Conservation (phyloP, 2,888 invertebrate genomes). For the Apodemia mormo region DNA sequence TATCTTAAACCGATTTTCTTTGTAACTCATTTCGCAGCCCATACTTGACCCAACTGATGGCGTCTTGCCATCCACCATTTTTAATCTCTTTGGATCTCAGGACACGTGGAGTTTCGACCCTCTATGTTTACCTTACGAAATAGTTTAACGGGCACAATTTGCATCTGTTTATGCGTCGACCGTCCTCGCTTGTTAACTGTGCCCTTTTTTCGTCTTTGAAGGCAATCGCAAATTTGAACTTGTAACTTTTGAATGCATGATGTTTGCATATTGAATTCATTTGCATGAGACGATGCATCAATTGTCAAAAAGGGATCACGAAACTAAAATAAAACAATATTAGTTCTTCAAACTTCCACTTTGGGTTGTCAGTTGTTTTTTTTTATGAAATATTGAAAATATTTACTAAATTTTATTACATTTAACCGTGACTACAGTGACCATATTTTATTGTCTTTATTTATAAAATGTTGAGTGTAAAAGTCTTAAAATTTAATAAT, state of each 20-base stretch:
- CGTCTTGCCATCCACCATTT: slow-evolving; percentile 72
- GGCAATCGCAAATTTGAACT: slow-evolving; percentile 40
- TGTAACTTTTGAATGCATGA: slow-evolving; percentile 24
- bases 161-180: slow-evolving; percentile 78
- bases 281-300: neutral
- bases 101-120: slow-evolving; percentile 70
- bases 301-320: neutral
- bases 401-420: no score
- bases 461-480: no score
- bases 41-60: slow-evolving; percentile 51
- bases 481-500: no score
- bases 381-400: no score
- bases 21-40: slow-evolving; percentile 58
- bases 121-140: slow-evolving; percentile 80
- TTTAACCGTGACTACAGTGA: no score
- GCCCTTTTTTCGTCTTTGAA: slow-evolving; percentile 51
- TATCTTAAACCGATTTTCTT: slow-evolving; percentile 69
- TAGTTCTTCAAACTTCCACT: no score
- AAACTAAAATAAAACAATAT: neutral
- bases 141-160: slow-evolving; percentile 81
- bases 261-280: slow-evolving; percentile 23
- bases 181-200: slow-evolving; percentile 77
- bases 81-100: slow-evolving; percentile 71
- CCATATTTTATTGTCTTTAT: no score
- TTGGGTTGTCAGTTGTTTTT: no score